Conservation (phyloP, 2,888 invertebrate species). For the Hypolimnas misippus region DNA sequence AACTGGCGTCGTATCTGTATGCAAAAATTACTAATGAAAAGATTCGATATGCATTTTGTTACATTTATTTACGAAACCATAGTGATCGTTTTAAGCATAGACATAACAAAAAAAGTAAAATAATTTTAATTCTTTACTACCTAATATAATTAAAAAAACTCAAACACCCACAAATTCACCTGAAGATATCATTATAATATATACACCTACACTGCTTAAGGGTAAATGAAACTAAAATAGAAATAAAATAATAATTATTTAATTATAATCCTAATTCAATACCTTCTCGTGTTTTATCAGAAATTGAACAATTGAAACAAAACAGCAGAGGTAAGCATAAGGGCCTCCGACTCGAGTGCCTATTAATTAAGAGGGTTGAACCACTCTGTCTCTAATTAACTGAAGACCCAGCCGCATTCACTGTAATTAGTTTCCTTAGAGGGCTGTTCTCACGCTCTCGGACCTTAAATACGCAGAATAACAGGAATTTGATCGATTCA, state of each 20-base stretch:
- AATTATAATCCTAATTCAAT: slow-evolving; percentile 60
- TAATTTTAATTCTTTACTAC: too few species aligned
- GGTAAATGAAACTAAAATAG: too few species aligned
- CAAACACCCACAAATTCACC: too few species aligned
- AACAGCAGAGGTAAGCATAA: slow-evolving; percentile 72
- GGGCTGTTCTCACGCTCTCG: slow-evolving; percentile 78
- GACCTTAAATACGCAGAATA: slow-evolving; percentile 66
- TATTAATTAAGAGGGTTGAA: slow-evolving; percentile 82
- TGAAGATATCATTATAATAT: too few species aligned
- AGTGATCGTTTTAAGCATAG: too few species aligned
- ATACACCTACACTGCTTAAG: too few species aligned
- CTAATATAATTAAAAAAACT: too few species aligned
- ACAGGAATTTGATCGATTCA: slow-evolving; percentile 68
- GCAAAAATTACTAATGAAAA: too few species aligned
- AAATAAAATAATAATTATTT: background rate
- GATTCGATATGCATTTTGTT: too few species aligned
- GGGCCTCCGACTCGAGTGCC: slow-evolving; percentile 73
- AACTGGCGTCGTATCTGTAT: too few species aligned
- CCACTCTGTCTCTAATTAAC: slow-evolving; percentile 82
- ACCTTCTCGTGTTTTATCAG: slow-evolving; percentile 69
- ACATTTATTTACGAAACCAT: too few species aligned
- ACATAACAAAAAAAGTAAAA: too few species aligned
- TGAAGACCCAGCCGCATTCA: slow-evolving; percentile 80
- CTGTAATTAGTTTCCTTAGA: slow-evolving; percentile 80
- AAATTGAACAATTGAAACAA: slow-evolving; percentile 79